Conservation (phyloP, 2,797 vertebrate species). For the Tragopan temminckii region DNA sequence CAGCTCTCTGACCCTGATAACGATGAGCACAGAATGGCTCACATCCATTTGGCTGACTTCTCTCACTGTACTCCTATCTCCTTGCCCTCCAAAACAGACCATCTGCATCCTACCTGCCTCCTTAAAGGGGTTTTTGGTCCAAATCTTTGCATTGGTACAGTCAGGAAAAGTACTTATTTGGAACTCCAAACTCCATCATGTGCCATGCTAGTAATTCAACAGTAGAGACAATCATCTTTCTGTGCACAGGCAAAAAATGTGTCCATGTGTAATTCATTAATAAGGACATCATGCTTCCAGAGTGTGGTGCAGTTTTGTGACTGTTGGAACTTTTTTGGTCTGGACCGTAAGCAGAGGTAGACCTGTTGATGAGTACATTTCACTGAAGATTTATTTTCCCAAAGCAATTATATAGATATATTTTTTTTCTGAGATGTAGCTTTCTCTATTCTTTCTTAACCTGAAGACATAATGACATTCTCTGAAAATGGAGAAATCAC, state of each 20-base stretch:
- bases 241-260: not conserved
- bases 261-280: not conserved
- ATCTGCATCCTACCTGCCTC: not conserved
- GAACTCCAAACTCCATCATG: not conserved
- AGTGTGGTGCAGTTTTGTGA: not conserved
- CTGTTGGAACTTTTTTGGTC: not conserved
- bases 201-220: not conserved
- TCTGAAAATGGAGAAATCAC: not conserved
- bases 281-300: not conserved
- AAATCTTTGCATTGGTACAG: not conserved
- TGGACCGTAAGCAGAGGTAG: not conserved
- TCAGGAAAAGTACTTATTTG: not conserved
- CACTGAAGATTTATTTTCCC: not conserved
- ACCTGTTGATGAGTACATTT: not conserved
- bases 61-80: not conserved
- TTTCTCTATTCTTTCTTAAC: conserved; percentile 8
- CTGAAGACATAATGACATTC: not conserved
- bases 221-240: not conserved
- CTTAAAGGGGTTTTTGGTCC: not conserved
- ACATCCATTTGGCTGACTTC: conserved; percentile 16
- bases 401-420: not conserved
- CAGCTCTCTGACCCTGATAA: not conserved
- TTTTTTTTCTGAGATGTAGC: not conserved
- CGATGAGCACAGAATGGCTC: conserved; percentile 1
- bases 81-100: not conserved